Conservation (phyloP, 2,113 vertebrate genomes). For the Hippocampus guttulatus region DNA sequence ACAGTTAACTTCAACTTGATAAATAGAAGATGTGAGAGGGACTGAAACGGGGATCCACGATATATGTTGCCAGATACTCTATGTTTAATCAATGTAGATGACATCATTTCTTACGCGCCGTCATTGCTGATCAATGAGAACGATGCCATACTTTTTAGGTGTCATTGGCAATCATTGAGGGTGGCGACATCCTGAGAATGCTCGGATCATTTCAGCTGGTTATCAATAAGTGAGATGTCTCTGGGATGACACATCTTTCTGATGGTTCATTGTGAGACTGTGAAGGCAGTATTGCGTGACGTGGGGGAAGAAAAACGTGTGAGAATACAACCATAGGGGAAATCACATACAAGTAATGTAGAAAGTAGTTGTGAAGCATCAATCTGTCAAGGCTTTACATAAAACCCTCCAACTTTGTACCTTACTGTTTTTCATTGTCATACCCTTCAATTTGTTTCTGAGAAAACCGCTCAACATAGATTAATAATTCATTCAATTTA, state of each 20-base stretch:
- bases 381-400: slow-evolving; percentile 14
- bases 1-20: too few species aligned
- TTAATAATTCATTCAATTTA: not conserved
- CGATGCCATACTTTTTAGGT: slow-evolving; percentile 55
- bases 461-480: not conserved
- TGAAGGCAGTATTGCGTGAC: slow-evolving; percentile 13
- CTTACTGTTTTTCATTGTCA: not conserved
- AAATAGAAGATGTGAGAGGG: too few species aligned
- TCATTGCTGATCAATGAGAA: slow-evolving; percentile 52
- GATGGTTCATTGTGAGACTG: slow-evolving; percentile 10
- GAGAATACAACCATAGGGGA: not conserved
- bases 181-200: slow-evolving; percentile 48
- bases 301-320: not conserved
- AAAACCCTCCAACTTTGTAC: slow-evolving; percentile 1
- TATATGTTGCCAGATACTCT: slow-evolving; percentile 29
- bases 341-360: not conserved
- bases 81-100: slow-evolving; percentile 54
- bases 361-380: not conserved
- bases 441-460: not conserved
- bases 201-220: slow-evolving; percentile 41
- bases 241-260: slow-evolving; percentile 15
- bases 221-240: slow-evolving; percentile 30
- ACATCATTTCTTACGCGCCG: slow-evolving; percentile 39
- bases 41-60: slow-evolving; percentile 5
- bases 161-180: slow-evolving; percentile 58